A percentile compares a stretch with the other conserved stretches of the same genome.
Evolutionary conservation across 2,888 invertebrate genomes (phyloP).

Genomic region (Zaprionus lineosus): DNA sequence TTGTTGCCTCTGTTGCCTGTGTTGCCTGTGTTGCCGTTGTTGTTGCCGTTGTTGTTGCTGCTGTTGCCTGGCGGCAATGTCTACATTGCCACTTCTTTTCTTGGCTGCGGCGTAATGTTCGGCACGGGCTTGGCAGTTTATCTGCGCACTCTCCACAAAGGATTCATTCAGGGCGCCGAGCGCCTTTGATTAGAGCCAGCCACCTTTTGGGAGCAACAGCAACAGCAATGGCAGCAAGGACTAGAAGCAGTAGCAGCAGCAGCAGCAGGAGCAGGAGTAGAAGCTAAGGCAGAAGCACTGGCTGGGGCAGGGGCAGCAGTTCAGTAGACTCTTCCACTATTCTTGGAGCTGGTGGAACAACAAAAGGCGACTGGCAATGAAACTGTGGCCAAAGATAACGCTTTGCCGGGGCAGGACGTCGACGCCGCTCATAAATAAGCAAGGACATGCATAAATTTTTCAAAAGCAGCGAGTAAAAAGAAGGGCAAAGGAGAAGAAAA

Average conservation of each 20-base stretch:
- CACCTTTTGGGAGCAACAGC: conserved; percentile 61
- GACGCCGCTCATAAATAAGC: conserved; percentile 78
- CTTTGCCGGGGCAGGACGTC: conserved; percentile 26
- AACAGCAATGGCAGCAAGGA: conserved; percentile 13
- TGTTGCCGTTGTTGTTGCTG: too few species aligned
- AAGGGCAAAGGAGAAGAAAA: background rate
- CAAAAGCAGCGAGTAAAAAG: conserved; percentile 55
- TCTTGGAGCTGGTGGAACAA: conserved; percentile 35
- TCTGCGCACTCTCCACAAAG: conserved; percentile 72
- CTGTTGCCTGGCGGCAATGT: conserved; percentile 68
- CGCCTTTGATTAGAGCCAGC: conserved; percentile 76
- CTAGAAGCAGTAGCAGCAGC: conserved; percentile 11
- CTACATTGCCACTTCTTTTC: conserved; percentile 74
- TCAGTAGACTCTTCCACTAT: conserved; percentile 48
- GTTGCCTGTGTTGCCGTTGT: conserved; percentile 15
- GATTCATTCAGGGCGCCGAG: conserved; percentile 73
- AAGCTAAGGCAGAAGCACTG: background rate
- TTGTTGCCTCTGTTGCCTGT: conserved; percentile 1
- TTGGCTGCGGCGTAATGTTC: conserved; percentile 41
- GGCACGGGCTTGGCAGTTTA: conserved; percentile 50
- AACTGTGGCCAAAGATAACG: conserved; percentile 76
- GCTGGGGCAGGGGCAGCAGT: conserved; percentile 7
- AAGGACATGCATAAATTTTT: conserved; percentile 78
- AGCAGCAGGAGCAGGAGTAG: conserved; percentile 11
- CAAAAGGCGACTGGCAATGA: conserved; percentile 74